phyloP scores from a whole-genome alignment of 1,140 invertebrate genomes.

The Antheraea pernyi region DNA sequence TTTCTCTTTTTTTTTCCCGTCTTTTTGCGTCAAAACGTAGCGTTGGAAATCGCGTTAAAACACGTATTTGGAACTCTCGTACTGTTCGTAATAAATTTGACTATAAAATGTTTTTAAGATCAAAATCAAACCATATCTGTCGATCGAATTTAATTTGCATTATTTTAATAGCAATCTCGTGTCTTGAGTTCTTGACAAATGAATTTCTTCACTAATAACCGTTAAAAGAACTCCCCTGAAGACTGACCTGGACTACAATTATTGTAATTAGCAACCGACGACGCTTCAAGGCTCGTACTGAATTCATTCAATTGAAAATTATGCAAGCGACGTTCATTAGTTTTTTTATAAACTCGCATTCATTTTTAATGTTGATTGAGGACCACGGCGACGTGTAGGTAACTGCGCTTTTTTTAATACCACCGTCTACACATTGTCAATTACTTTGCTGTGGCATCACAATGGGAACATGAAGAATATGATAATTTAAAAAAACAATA shows the following conservation, averaged over 20 bases:
- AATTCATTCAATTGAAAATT: constrained; percentile 28
- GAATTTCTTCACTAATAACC: no score
- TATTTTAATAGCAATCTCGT: no score
- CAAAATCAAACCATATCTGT: no score
- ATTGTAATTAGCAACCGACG: constrained; percentile 24
- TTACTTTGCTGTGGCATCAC: constrained; percentile 9
- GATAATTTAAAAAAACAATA: not conserved
- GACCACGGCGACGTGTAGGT: constrained; percentile 16
- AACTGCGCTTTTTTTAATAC: constrained; percentile 14
- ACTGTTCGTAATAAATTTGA: no score
- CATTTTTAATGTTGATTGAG: constrained; percentile 21
- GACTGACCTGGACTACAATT: not conserved
- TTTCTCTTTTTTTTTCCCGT: no score
- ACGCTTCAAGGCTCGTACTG: constrained; percentile 7
- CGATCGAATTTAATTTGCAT: no score
- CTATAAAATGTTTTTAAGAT: no score
- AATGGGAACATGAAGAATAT: not conserved
- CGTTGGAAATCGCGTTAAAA: no score
- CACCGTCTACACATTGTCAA: not conserved
- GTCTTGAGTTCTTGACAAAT: no score
- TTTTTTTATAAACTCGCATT: constrained; percentile 18
- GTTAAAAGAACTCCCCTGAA: not conserved
- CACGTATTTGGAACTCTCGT: no score
- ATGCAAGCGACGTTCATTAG: constrained; percentile 22
- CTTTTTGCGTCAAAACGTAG: no score